Conservation (phyloP, 1,140 invertebrate genomes). For the Brachystomella parvula region DNA sequence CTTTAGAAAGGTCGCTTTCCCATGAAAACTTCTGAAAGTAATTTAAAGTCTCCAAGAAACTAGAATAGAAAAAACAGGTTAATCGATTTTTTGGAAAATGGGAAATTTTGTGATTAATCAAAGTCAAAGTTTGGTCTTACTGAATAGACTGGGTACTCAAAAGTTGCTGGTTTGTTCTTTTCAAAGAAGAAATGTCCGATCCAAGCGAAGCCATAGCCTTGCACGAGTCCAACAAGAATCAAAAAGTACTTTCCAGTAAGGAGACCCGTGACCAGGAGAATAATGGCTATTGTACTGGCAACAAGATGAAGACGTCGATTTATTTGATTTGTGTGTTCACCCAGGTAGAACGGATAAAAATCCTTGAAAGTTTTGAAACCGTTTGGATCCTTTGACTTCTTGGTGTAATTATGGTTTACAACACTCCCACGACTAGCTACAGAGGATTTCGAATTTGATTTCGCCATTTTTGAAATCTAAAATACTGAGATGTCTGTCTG, state of each 20-base stretch:
- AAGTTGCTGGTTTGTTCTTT: constrained; percentile 38
- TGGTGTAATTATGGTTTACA: constrained; percentile 33
- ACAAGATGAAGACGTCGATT: constrained; percentile 36
- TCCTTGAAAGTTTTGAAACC: constrained; percentile 33
- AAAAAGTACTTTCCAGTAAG: constrained; percentile 18
- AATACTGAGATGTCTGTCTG: too few species aligned
- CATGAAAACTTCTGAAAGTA: constrained; percentile 31
- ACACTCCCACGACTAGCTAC: constrained; percentile 2
- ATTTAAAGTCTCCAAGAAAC: constrained; percentile 32
- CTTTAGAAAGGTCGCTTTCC: constrained; percentile 27
- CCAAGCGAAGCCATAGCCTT: constrained; percentile 37
- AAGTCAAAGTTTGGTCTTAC: constrained; percentile 18
- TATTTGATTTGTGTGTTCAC: constrained; percentile 32
- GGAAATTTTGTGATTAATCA: constrained; percentile 2
- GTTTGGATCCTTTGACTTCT: constrained; percentile 19
- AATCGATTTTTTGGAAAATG: constrained; percentile 10
- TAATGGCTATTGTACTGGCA: constrained; percentile 19
- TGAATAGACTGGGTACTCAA: constrained; percentile 37
- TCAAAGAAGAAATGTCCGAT: constrained; percentile 38
- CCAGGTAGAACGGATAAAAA: constrained; percentile 37
- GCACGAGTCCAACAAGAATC: constrained; percentile 9
- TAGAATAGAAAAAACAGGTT: constrained; percentile 17
- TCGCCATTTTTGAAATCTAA: background rate
- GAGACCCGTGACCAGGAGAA: background rate
- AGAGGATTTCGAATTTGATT: background rate